A percentile compares a stretch with the other conserved stretches of the same genome.
These are phyloP conservation scores for Semnornis frantzii DNA, from an alignment of 2,113 vertebrate genomes.

Conservation along the genomic window DNA sequence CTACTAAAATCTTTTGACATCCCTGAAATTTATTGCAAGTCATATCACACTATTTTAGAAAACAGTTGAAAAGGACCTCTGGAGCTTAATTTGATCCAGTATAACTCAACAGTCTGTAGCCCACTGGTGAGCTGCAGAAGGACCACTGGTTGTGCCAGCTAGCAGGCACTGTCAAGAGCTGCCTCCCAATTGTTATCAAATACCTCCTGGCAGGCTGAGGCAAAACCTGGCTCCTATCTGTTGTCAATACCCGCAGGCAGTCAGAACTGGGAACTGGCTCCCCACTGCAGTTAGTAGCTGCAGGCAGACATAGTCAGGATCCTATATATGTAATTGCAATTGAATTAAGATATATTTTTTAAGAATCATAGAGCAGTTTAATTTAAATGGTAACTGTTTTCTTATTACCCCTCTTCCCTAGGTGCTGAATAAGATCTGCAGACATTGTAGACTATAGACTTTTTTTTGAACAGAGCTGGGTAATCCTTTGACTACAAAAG, in stretches of 20 bases:
- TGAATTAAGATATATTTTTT: not conserved
- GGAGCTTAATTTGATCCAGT: conserved; percentile 14
- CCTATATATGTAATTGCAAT: not conserved
- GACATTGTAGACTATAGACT: not conserved
- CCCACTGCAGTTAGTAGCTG: not conserved
- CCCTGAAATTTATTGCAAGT: conserved; percentile 34
- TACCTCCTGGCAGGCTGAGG: not conserved
- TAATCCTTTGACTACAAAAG: not conserved
- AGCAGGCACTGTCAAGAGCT: not conserved
- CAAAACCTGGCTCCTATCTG: not conserved
- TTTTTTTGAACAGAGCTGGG: not conserved
- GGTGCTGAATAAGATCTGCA: not conserved
- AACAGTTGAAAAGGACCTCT: conserved; percentile 18
- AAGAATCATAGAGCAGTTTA: not conserved
- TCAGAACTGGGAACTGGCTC: not conserved
- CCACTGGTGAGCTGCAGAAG: not conserved
- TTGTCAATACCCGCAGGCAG: not conserved
- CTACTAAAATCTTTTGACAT: conserved; percentile 35
- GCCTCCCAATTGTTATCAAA: not conserved
- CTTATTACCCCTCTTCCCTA: not conserved
- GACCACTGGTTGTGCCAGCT: not conserved
- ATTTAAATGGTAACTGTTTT: not conserved
- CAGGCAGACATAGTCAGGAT: not conserved
- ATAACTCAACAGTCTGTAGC: not conserved
- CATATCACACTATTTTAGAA: conserved; percentile 8